These are phyloP conservation scores for Corythornis cristatus DNA, from an alignment of 2,113 vertebrate species.

Conservation along the genomic window DNA sequence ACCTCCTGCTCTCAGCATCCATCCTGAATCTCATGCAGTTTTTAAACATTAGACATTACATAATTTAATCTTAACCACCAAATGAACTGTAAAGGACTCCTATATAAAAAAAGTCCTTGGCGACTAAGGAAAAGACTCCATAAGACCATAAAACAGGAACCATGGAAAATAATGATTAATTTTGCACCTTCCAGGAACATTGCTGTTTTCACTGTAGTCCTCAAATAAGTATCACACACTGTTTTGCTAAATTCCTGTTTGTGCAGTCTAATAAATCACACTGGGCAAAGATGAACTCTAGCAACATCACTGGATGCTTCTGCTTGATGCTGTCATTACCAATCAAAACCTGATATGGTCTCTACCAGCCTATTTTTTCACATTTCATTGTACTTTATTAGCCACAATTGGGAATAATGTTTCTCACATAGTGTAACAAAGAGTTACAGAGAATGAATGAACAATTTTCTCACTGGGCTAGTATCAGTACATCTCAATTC, in stretches of 20 bases:
- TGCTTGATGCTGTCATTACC: background rate
- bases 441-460: background rate
- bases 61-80: conserved; percentile 5
- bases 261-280: background rate
- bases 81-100: conserved; percentile 42
- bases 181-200: conserved; percentile 17
- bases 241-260: background rate
- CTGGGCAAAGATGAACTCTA: background rate
- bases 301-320: background rate
- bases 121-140: background rate
- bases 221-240: background rate
- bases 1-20: background rate
- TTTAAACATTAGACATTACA: background rate
- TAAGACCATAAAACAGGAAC: conserved; percentile 14
- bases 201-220: background rate
- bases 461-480: background rate
- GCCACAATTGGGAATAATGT: background rate
- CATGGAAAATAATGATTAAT: background rate
- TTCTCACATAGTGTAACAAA: background rate
- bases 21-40: background rate
- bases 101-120: background rate
- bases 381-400: background rate
- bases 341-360: background rate
- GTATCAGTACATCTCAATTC: background rate
- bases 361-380: background rate